Conservation (phyloP, 2,113 vertebrate genomes). For the Struthio camelus region DNA sequence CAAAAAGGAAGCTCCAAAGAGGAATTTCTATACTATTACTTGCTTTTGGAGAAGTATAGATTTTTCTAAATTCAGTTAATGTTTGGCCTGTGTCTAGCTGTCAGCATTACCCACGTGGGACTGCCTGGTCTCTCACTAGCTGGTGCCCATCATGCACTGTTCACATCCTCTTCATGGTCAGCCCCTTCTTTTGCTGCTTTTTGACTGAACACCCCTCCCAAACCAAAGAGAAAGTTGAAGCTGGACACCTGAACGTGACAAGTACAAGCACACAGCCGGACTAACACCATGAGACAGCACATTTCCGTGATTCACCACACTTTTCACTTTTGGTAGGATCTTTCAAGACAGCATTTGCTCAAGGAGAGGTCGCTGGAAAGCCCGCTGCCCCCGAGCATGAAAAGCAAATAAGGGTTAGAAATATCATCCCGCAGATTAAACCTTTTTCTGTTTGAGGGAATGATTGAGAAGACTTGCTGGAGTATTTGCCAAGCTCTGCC, state of each 20-base stretch:
- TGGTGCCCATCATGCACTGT: neutral
- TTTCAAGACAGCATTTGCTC: neutral
- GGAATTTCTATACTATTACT: neutral
- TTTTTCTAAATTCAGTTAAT: neutral
- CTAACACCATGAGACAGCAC: neutral
- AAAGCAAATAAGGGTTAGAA: conserved; percentile 29
- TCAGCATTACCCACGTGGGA: rapidly evolving
- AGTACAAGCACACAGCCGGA: neutral
- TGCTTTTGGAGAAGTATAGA: neutral
- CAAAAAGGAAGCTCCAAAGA: neutral
- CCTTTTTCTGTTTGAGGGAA: conserved; percentile 16
- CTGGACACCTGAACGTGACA: neutral
- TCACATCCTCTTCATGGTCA: neutral
- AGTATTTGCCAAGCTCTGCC: conserved; percentile 35
- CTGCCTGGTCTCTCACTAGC: neutral
- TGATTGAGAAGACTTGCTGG: neutral
- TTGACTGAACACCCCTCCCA: neutral
- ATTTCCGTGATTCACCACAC: neutral
- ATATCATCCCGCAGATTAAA: neutral
- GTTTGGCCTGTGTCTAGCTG: neutral
- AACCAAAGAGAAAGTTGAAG: neutral
- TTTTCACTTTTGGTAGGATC: neutral
- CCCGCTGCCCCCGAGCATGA: neutral
- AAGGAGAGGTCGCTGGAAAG: neutral
- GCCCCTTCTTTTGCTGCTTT: neutral